A percentile compares a stretch with the other conserved stretches of the same genome.
Conservation (phyloP, 2,888 invertebrate species). For the Orthosia cruda region DNA sequence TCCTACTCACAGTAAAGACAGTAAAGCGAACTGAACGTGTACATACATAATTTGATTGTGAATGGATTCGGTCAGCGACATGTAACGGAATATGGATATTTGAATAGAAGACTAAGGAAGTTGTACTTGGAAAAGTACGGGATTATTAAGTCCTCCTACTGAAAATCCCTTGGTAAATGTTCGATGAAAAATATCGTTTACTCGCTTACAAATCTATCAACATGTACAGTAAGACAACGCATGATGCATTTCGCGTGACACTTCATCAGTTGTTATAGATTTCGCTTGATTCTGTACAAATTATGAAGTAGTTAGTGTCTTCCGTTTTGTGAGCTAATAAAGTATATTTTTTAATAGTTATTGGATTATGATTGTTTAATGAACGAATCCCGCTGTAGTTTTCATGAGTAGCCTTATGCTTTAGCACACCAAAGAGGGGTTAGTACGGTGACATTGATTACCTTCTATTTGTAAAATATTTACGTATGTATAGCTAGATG, state of each 20-base stretch:
- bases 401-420: slow-evolving; percentile 39
- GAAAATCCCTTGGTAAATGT: slow-evolving; percentile 17
- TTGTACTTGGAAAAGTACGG: slow-evolving; percentile 23
- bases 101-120: slow-evolving; percentile 45
- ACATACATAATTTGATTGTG: slow-evolving; percentile 63
- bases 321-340: slow-evolving; percentile 36
- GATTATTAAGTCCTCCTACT: background rate
- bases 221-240: slow-evolving; percentile 13
- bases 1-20: slow-evolving; percentile 84
- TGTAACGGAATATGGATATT: slow-evolving; percentile 67
- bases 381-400: slow-evolving; percentile 21
- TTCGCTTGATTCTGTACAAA: slow-evolving; percentile 16
- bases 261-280: slow-evolving; percentile 12
- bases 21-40: slow-evolving; percentile 85
- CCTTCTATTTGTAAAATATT: slow-evolving; percentile 23
- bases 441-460: slow-evolving; percentile 17
- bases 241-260: slow-evolving; percentile 1
- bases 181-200: slow-evolving; percentile 42
- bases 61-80: slow-evolving; percentile 64
- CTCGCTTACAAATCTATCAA: slow-evolving; percentile 45
- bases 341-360: slow-evolving; percentile 34
- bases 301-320: slow-evolving; percentile 17
- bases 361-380: slow-evolving; percentile 31
- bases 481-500: slow-evolving; percentile 33
- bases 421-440: slow-evolving; percentile 21